A percentile compares a stretch with the other conserved stretches of the same genome.
Evolutionary conservation across 2,888 invertebrate genomes (phyloP).

Genomic region (Heliconius aoede): DNA sequence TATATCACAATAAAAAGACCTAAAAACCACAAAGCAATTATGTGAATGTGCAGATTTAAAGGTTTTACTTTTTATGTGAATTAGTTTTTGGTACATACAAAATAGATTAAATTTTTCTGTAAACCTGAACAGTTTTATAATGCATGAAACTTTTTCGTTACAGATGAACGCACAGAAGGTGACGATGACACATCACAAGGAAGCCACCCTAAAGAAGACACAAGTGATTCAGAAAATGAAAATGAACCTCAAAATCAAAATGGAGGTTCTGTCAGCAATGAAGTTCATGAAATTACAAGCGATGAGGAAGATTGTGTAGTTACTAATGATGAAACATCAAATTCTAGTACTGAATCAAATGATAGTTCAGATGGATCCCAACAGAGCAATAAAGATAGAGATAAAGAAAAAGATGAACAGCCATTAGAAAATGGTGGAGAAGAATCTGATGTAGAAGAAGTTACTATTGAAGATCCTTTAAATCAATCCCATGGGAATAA

Average conservation of each 20-base stretch:
- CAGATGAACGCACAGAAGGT: slow-evolving; percentile 80
- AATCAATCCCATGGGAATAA: slow-evolving; percentile 65
- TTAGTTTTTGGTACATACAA: neutral
- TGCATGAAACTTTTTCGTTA: slow-evolving; percentile 39
- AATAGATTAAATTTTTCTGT: neutral
- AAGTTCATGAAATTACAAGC: slow-evolving; percentile 82
- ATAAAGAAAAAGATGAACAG: slow-evolving; percentile 80
- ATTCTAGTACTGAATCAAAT: slow-evolving; percentile 84
- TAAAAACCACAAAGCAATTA: neutral
- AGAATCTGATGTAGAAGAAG: slow-evolving; percentile 86
- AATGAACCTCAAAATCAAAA: slow-evolving; percentile 74
- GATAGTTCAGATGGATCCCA: slow-evolving; percentile 84
- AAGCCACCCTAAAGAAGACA: slow-evolving; percentile 77
- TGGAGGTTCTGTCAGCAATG: slow-evolving; percentile 74
- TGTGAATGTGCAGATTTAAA: neutral
- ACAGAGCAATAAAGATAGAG: slow-evolving; percentile 72
- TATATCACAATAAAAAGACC: neutral
- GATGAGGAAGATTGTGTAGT: slow-evolving; percentile 83
- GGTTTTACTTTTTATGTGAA: neutral
- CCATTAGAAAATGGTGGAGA: slow-evolving; percentile 81
- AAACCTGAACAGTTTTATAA: neutral
- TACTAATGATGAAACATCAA: slow-evolving; percentile 79
- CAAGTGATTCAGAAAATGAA: slow-evolving; percentile 73
- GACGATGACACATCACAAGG: slow-evolving; percentile 81
- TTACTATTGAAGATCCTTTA: slow-evolving; percentile 87